Evolutionary conservation across 2,113 vertebrate species (phyloP), one percentile per base, ranked within the genome.

Genomic region (Tetraodon nigroviridis): DNA sequence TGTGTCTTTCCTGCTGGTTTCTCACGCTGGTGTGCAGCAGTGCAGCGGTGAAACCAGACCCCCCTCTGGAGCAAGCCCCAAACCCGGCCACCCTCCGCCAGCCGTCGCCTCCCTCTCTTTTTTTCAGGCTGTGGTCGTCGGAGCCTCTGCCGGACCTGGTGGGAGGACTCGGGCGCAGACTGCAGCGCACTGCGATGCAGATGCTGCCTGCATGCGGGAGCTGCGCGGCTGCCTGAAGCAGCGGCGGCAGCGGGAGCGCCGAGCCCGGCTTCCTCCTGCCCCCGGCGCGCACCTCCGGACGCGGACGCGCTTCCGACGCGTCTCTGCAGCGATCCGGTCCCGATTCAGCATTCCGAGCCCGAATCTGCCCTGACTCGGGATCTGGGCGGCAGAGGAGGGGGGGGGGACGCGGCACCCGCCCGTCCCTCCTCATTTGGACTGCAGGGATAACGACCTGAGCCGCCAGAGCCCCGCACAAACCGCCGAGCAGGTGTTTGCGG

Each of bases 341-440:
- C 18, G 47, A 40, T 85, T 71, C 81, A 79, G 82, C 83, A 81
- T 73, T 62, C 47, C 37, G n/a, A 73, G 53, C 48, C 54, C 49
- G 21, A 65, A 69, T 60, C 66, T 65, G 61, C 22, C 51, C 69
- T 48, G 66, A 67, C 44, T 64, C 24, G 5, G 71, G 55, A 71
- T 71, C 64, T 53, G 58, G 58, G 19, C 44, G 61, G 29, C 61
- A 51, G 62, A 40, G 52, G 49, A 4, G 58, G 67, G 74, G 42
- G 42, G 5, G 22, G 47, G 66, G 60, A 55, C 75, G 78, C 79
- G 76, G 71, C 75, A 88, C 84, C 84, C 83, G 69, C 83, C 83
- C 84, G 80, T 76, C 64, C 76, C 67, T 74, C 79, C 62, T 81
- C 69, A 67, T 65, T 75, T 73, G 74, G 81, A 84, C 84, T 82